A percentile compares a stretch with the other conserved stretches of the same genome.
phyloP scores from a whole-genome alignment of 2,888 invertebrate genomes.

The Vanessa cardui region DNA sequence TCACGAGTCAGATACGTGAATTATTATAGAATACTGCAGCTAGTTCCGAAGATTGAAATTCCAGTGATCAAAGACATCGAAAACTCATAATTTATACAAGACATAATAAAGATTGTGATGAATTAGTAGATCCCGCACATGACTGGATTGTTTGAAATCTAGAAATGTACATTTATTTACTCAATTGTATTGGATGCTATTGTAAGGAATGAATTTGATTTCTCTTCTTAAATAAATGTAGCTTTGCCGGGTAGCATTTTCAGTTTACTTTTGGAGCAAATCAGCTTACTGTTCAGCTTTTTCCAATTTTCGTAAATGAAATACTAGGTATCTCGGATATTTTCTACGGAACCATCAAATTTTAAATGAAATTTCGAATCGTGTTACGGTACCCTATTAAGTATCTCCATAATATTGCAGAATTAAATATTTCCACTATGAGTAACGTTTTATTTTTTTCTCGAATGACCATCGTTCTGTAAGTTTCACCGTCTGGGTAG shows the following conservation, averaged over 20 bases:
- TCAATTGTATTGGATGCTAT: conserved; percentile 4
- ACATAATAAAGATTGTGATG: too few species aligned
- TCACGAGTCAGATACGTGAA: too few species aligned
- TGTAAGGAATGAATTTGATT: conserved; percentile 13
- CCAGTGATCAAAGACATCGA: too few species aligned
- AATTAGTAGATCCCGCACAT: background rate
- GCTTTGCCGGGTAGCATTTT: background rate
- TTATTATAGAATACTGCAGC: too few species aligned
- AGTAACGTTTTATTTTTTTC: background rate
- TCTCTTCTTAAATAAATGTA: conserved; percentile 11
- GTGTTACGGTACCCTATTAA: background rate
- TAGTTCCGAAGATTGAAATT: too few species aligned
- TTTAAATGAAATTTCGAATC: background rate
- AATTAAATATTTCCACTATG: background rate
- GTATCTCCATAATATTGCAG: background rate
- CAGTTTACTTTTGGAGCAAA: conserved; percentile 1
- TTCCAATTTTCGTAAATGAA: conserved; percentile 9
- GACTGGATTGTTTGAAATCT: background rate
- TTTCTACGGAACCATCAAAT: background rate
- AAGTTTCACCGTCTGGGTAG: background rate
- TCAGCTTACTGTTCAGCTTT: conserved; percentile 1
- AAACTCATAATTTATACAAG: too few species aligned
- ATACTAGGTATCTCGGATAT: background rate
- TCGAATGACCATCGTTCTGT: background rate
- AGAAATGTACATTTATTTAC: conserved; percentile 5